A percentile compares a stretch with the other conserved stretches of the same genome.
Conservation (phyloP, 2,797 vertebrate species). For the Furcifer pardalis region DNA sequence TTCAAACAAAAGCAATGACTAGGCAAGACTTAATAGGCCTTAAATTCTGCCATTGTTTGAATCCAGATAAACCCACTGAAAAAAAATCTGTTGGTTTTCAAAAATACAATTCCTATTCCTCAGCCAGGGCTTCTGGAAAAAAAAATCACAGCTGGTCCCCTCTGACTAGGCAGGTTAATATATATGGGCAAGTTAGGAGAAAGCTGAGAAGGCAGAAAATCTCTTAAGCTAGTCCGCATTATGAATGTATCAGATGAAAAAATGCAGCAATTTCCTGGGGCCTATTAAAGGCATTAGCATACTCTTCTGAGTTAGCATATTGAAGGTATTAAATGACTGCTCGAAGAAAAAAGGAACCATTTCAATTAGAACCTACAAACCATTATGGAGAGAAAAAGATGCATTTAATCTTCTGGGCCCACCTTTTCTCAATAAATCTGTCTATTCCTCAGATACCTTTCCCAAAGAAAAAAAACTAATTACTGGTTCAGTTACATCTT, state of each 20-base stretch:
- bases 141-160: constrained; percentile 27
- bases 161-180: constrained; percentile 27
- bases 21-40: not conserved
- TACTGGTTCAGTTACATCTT: constrained; percentile 20
- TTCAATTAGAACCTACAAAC: constrained; percentile 19
- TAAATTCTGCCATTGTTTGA: not conserved
- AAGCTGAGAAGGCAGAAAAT: constrained; percentile 46
- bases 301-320: constrained; percentile 25
- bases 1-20: not conserved
- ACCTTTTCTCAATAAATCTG: not conserved
- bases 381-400: constrained; percentile 25
- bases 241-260: constrained; percentile 38
- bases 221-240: constrained; percentile 30
- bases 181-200: not conserved
- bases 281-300: constrained; percentile 16
- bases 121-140: not conserved
- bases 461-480: constrained; percentile 15
- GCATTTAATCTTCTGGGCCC: constrained; percentile 14
- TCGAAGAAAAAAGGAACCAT: constrained; percentile 21
- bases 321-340: constrained; percentile 21
- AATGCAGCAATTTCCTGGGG: constrained; percentile 38
- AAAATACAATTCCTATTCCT: not conserved
- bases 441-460: constrained; percentile 15
- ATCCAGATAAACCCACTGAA: not conserved
- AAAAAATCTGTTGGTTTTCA: constrained; percentile 19